Base-by-base conservation (phyloP, 2,888 invertebrate species). In the Strigamia transsilvanica region DNA sequence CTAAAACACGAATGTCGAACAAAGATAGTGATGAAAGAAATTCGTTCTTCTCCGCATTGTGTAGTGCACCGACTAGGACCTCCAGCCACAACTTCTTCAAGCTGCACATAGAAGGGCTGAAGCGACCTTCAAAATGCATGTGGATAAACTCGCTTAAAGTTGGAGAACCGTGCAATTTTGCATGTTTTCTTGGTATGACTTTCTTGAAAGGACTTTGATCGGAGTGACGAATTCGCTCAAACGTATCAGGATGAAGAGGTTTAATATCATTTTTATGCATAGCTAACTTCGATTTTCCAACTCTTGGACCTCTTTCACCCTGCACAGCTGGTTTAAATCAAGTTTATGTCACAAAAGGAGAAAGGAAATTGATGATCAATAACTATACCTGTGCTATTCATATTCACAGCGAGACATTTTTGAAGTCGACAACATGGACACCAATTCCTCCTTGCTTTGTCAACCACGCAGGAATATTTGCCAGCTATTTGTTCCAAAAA, bases 361-460 rank as follows among this genome's bases (percentile, higher is more conserved):
- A 83, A 51, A 73, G n/a, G n/a, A 46, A 21, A 61, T 12, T 5
- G 0, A 18, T 42, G 7, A 34, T 34, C 4, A 34, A 34, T 34
- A 5, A 34, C 7, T 85, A 84, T 84, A 94, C 94, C 93, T 85
- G 92, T 88, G 1, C 91, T 91, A 86, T 95, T 94, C 95, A 95
- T 95, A 84, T 91, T 91, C 78, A 93, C 93, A 0, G 90, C 88
- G 84, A 94, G 91, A 86, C 95, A 96, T 85, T 93, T 92, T 86
- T 93, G 92, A 18, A 95, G 89, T 51, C 95, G 90, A 86, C 95
- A 96, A 86, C 92, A 93, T 0, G 95, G 94, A 87, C 95, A 96
- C 95, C 95, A 95, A 88, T 96, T 96, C 84, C 95, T 88, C 80
- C 94, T 89, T 0, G 93, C 92, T 88, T 94, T 94, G 88, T 96